These are phyloP conservation scores for Schizopygopsis pylzovi DNA, from an alignment of 2,797 vertebrate species.

Conservation along the genomic window DNA sequence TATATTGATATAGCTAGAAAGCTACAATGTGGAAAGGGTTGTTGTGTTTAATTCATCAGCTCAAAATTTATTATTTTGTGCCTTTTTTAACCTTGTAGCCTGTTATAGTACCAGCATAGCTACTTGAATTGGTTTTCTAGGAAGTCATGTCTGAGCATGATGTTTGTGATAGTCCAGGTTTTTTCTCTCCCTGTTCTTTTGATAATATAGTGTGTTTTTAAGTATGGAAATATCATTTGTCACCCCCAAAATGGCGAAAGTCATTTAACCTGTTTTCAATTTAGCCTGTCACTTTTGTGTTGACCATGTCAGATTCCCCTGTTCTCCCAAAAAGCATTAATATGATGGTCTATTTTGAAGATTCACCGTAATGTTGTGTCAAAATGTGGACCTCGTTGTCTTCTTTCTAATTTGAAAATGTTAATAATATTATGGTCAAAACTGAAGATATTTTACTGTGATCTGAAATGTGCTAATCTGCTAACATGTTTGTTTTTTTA, in stretches of 20 bases:
- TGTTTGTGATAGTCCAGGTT: not conserved
- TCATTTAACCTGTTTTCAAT: not conserved
- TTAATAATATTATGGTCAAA: not conserved
- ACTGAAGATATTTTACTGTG: not conserved
- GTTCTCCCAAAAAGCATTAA: not conserved
- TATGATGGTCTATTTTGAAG: not conserved
- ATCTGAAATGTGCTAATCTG: conserved; percentile 4
- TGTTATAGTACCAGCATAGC: not conserved
- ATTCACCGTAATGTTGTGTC: not conserved
- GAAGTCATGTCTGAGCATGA: not conserved
- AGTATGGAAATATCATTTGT: not conserved
- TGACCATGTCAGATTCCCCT: not conserved
- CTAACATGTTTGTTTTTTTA: conserved; percentile 66
- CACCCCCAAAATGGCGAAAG: not conserved
- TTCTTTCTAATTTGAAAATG: not conserved
- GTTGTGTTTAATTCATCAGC: not conserved
- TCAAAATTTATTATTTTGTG: not conserved
- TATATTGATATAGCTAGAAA: not conserved
- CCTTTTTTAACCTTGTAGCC: not conserved
- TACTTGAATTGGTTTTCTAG: not conserved
- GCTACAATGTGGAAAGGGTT: not conserved
- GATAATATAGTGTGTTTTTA: not conserved
- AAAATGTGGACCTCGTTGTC: not conserved
- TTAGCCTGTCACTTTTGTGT: not conserved
- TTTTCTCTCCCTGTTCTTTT: not conserved